phyloP scores from a whole-genome alignment of 2,113 vertebrate genomes.

The Nyctibius bracteatus region DNA sequence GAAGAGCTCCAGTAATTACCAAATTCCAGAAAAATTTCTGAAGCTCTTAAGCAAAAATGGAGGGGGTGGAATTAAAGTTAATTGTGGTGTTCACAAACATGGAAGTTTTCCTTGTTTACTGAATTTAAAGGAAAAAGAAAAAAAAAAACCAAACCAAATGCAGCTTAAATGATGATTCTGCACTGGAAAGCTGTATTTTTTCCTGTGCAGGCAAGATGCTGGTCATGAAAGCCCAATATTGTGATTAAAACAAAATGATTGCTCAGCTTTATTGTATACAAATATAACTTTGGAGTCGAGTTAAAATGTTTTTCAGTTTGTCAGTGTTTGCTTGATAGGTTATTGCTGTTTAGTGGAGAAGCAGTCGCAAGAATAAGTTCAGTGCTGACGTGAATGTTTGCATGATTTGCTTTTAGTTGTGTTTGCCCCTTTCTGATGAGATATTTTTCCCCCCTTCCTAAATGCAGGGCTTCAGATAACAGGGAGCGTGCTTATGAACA shows the following conservation, averaged over 20 bases:
- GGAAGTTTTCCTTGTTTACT: background rate
- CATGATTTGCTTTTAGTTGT: conserved; percentile 67
- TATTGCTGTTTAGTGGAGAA: conserved; percentile 49
- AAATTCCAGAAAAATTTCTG: background rate
- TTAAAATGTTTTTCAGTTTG: conserved; percentile 45
- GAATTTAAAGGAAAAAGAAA: background rate
- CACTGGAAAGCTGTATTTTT: background rate
- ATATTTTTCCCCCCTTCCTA: conserved; percentile 76
- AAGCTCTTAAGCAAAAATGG: conserved; percentile 20
- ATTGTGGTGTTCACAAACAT: background rate
- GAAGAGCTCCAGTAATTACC: background rate
- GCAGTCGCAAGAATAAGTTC: conserved; percentile 11
- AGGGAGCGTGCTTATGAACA: conserved; percentile 98
- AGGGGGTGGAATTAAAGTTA: background rate
- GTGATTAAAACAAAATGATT: conserved; percentile 34
- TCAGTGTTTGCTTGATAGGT: conserved; percentile 63
- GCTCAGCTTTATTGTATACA: background rate
- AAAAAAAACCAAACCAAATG: background rate
- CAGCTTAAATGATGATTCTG: background rate
- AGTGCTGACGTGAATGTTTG: conserved; percentile 69
- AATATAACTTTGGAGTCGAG: conserved; percentile 33
- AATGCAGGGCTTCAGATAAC: conserved; percentile 92
- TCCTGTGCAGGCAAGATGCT: background rate
- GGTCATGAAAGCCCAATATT: conserved; percentile 64
- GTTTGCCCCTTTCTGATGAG: conserved; percentile 56